Base-by-base conservation (phyloP, 2,113 vertebrate species). In the Corythornis vintsioides region DNA sequence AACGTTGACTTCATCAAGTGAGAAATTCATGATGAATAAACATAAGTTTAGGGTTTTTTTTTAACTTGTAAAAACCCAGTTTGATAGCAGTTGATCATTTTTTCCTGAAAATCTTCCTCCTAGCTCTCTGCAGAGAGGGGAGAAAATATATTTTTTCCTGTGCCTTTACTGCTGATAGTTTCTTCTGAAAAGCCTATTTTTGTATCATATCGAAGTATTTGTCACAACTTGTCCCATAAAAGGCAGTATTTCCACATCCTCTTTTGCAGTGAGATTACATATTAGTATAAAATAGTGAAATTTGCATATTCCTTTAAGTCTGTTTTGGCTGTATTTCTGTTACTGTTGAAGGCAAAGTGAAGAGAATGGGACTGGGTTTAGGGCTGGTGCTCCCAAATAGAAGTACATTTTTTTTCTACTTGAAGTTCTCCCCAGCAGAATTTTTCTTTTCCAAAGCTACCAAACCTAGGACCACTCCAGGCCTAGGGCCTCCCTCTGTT, bases 131-230 rank as follows among this genome's bases (percentile, higher is more conserved):
- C 45, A 75, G 60, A 63, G 25, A 25, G 17, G 38, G 38, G 42
- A 15, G 11, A 17, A 64, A 42, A 64, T 64, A 43, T 12, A 64
- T 42, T 64, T 20, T 42, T 42, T 64, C 26, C 38, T 7, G 28
- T 64, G 38, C 61, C 18, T 28, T 42, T 73, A 61, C 25, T 88
- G 29, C 72, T 70, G 45, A 26, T 57, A n/a, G 15, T 29, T 84
- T 86, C 33, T 86, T 84, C 43, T 50, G 29, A 80, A 56, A 83
- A 83, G 55, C 63, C 67, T 86, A 13, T 90, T 93, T 92, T 83
- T 83, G 40, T 60, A 66, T 56, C 80, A 73, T 73, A 56, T 45
- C 63, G 28, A 57, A 83, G 40, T 69, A 76, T 73, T 74, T 91
- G 61, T 73, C 74, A 66, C 35, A 85, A 28, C 11, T 80, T 85